Evolutionary conservation across 2,888 invertebrate species (phyloP), one percentile per base, ranked within the genome.

Genomic region (Chrysopilus asiliformis): DNA sequence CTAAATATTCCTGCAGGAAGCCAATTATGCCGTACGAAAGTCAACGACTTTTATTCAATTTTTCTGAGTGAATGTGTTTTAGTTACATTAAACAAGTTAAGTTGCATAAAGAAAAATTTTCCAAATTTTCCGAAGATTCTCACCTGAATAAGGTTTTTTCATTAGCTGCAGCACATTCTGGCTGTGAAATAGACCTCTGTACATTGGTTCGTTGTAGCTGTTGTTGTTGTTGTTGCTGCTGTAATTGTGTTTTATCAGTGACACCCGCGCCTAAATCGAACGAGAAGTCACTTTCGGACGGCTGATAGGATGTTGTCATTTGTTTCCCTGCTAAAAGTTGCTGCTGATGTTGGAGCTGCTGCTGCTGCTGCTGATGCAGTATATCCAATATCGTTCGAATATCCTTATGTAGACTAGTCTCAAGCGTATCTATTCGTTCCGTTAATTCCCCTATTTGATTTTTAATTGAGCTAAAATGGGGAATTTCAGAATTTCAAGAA

Each of bases 271-370:
- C 45, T 46, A 49, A 45, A 46, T 53, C 53, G 45, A 53, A 52
- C 39, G 53, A 49, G 43, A 53, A 52, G 48, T 53, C 53, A 48
- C 53, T 53, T 47, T 52, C 53, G 49, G 53, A 53, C 49, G 51
- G 53, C 41, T 51, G 53, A 45, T 48, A 49, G 45, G 51, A 50
- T 46, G 50, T 44, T 30, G 48, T 42, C 39, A 48, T 46, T 36
- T 45, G 48, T 42, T 49, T 46, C 13, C 46, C 43, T 42, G 46
- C 43, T 22, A 44, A 38, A 40, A 46, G 40, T 26, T 45, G 47
- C 29, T 45, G 47, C 34, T 48, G 47, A 31, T 46, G 48, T 37
- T 48, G 47, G 36, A 47, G 30, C 32, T 48, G 48, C 18, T 48
- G 48, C 36, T 52, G 49, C 38, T 52, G 52, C 28, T 51, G 51